A percentile compares a stretch with the other conserved stretches of the same genome.
Conservation (phyloP, 2,113 vertebrate species). For the Cryptotis parvus region DNA sequence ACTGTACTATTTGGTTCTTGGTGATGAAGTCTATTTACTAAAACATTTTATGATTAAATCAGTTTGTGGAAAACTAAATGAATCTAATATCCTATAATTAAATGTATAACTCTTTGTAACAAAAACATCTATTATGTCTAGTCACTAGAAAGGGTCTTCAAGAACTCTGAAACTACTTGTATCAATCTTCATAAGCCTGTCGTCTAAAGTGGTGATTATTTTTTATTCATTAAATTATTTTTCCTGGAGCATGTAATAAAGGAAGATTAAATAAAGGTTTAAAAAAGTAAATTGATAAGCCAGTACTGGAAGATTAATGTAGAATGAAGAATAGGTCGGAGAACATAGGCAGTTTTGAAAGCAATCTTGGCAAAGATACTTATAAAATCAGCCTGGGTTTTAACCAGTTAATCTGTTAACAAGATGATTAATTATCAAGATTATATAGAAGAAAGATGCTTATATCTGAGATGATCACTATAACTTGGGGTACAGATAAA, state of each 20-base stretch:
- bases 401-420: not conserved
- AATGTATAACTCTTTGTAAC: not conserved
- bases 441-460: not conserved
- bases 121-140: not conserved
- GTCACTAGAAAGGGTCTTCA: not conserved
- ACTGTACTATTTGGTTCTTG: not conserved
- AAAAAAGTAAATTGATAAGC: not conserved
- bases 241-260: not conserved
- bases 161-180: too few relatives aligned
- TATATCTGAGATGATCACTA: not conserved
- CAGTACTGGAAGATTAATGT: not conserved
- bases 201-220: not conserved
- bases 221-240: constrained; percentile 9
- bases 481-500: not conserved
- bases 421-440: not conserved
- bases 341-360: too few relatives aligned
- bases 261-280: not conserved
- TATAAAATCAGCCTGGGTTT: too few relatives aligned
- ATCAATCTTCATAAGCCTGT: not conserved
- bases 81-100: not conserved
- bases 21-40: not conserved
- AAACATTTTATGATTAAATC: constrained; percentile 2
- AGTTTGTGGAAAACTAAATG: not conserved
- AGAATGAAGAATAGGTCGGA: not conserved
- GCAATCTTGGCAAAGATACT: not conserved